Evolutionary conservation across 2,113 vertebrate genomes (phyloP).

Genomic region (Eolophus roseicapilla): DNA sequence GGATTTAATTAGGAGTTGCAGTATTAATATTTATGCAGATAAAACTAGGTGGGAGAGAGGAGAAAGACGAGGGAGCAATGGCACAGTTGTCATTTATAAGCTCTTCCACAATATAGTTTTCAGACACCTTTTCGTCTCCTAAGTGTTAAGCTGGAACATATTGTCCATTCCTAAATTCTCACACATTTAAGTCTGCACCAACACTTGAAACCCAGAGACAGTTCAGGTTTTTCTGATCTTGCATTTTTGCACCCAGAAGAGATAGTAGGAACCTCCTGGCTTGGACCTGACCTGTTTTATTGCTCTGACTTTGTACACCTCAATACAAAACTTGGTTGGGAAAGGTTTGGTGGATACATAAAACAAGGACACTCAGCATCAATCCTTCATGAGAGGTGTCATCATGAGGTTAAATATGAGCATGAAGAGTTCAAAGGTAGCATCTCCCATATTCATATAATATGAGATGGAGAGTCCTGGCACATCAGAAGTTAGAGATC

Average conservation of each 20-base stretch:
- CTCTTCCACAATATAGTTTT: not conserved
- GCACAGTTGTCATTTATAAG: not conserved
- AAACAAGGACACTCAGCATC: not conserved
- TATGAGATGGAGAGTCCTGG: not conserved
- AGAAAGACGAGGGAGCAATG: not conserved
- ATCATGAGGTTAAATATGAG: not conserved
- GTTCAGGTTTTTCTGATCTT: not conserved
- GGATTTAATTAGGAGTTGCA: conserved; percentile 52
- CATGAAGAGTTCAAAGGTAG: not conserved
- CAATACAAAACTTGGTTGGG: not conserved
- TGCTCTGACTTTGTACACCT: not conserved
- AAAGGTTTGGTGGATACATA: not conserved
- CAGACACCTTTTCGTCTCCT: not conserved
- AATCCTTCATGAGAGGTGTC: not conserved
- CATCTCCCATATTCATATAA: not conserved
- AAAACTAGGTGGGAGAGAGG: not conserved
- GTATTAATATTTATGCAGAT: conserved; percentile 61
- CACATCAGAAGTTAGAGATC: conserved; percentile 19
- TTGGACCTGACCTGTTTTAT: not conserved
- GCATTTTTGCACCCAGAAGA: not conserved
- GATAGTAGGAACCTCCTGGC: not conserved
- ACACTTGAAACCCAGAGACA: not conserved
- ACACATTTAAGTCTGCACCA: not conserved
- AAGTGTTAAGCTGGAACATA: not conserved
- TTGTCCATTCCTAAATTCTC: not conserved